These are phyloP conservation scores for Drosophila anomelani DNA, from an alignment of 2,888 invertebrate genomes.

Conservation along the genomic window DNA sequence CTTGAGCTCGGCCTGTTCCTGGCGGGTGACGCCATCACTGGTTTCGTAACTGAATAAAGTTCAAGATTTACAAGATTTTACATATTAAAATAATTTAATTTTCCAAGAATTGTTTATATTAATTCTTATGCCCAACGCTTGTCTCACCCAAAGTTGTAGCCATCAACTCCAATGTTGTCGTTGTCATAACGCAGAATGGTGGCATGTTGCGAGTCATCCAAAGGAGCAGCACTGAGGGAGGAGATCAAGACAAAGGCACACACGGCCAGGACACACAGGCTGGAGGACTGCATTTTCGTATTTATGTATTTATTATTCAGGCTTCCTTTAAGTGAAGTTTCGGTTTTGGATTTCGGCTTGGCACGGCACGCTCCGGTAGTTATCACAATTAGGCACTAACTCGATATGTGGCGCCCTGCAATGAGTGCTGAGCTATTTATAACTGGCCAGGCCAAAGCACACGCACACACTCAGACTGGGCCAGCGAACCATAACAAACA, in stretches of 20 bases:
- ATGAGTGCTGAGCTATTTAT: constrained; percentile 67
- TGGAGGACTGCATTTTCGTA: constrained; percentile 72
- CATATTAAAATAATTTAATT: too few relatives aligned
- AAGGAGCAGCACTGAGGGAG: constrained; percentile 69
- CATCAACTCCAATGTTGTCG: constrained; percentile 83
- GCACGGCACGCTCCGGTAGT: constrained; percentile 53
- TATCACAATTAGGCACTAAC: constrained; percentile 66
- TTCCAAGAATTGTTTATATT: too few relatives aligned
- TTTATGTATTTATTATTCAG: neutral
- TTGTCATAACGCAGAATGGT: constrained; percentile 87
- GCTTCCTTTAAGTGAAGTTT: constrained; percentile 16
- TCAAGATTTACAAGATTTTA: too few relatives aligned
- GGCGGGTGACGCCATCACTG: constrained; percentile 84
- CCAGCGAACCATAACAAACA: constrained; percentile 47
- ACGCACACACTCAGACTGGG: constrained; percentile 7
- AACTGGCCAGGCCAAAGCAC: constrained; percentile 38
- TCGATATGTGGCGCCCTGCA: constrained; percentile 59
- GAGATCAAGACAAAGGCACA: constrained; percentile 49
- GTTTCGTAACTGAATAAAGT: constrained; percentile 81
- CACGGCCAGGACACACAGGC: constrained; percentile 59
- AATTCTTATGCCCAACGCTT: neutral
- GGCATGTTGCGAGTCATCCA: constrained; percentile 85
- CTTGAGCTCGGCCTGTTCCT: constrained; percentile 84
- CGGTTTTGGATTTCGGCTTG: constrained; percentile 1
- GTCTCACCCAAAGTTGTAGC: constrained; percentile 80